Conservation (phyloP, 2,797 vertebrate species). For the Lepilemur ruficaudatus region DNA sequence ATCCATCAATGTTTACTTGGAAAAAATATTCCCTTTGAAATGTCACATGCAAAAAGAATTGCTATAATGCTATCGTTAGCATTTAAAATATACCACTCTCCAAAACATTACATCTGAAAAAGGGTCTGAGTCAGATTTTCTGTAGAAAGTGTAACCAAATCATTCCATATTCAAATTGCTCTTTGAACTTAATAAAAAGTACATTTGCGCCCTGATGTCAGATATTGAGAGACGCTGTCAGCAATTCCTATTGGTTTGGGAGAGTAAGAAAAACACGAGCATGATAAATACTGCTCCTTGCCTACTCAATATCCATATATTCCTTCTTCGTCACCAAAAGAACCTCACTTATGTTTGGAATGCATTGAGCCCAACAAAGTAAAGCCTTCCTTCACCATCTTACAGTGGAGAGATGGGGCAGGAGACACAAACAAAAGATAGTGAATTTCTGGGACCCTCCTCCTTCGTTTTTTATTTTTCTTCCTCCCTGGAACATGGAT, state of each 20-base stretch:
- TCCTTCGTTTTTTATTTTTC: neutral
- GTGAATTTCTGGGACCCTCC: neutral
- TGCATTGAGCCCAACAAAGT: neutral
- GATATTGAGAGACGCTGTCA: neutral
- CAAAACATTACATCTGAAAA: slow-evolving; percentile 60
- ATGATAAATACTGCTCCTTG: neutral
- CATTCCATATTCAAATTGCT: slow-evolving; percentile 58
- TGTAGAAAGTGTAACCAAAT: slow-evolving; percentile 37
- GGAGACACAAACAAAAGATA: neutral
- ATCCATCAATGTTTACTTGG: slow-evolving; percentile 62
- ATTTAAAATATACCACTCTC: slow-evolving; percentile 69
- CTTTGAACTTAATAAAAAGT: slow-evolving; percentile 56
- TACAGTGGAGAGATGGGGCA: neutral
- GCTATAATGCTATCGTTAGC: slow-evolving; percentile 58
- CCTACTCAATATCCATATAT: neutral
- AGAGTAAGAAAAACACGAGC: neutral
- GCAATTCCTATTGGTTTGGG: neutral
- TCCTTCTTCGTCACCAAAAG: neutral
- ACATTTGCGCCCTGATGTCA: slow-evolving; percentile 4
- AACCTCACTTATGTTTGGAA: neutral
- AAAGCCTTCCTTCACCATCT: neutral
- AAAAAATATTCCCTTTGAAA: slow-evolving; percentile 63
- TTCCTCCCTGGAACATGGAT: neutral
- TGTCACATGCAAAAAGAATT: slow-evolving; percentile 58
- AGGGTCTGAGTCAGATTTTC: slow-evolving; percentile 64